Evolutionary conservation across 2,797 vertebrate species (phyloP).

Genomic region (Cossypha heuglini): DNA sequence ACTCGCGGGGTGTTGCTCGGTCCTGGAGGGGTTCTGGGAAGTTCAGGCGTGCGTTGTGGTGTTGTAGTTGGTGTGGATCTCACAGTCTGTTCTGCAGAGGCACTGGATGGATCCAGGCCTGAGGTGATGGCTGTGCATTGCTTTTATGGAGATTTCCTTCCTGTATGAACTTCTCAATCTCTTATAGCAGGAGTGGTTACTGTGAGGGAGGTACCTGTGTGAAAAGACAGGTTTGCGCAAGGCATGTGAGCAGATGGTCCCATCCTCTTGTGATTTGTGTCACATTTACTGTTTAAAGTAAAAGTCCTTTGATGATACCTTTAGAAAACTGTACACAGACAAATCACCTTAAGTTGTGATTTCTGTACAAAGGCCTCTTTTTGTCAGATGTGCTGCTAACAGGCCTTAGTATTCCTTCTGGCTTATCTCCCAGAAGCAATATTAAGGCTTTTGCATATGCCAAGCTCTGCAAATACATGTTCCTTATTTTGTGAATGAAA

Average conservation of each 20-base stretch:
- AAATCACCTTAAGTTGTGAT: neutral
- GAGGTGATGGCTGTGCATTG: rapidly evolving
- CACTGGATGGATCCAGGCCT: rapidly evolving
- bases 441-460: neutral
- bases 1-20: rapidly evolving
- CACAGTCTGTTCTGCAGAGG: neutral
- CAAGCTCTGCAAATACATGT: neutral
- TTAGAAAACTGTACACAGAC: neutral
- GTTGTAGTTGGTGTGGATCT: neutral
- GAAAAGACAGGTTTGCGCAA: neutral
- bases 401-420: neutral
- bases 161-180: rapidly evolving
- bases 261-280: neutral
- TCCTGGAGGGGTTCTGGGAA: neutral
- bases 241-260: neutral
- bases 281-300: neutral
- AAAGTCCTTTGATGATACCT: neutral
- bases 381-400: neutral
- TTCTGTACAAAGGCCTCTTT: neutral
- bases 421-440: neutral
- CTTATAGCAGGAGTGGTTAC: neutral
- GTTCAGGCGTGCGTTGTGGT: rapidly evolving
- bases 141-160: neutral
- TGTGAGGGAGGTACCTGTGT: neutral
- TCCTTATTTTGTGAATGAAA: neutral